Evolutionary conservation across 2,113 vertebrate species (phyloP).

Genomic region (Sclerurus mexicanus): DNA sequence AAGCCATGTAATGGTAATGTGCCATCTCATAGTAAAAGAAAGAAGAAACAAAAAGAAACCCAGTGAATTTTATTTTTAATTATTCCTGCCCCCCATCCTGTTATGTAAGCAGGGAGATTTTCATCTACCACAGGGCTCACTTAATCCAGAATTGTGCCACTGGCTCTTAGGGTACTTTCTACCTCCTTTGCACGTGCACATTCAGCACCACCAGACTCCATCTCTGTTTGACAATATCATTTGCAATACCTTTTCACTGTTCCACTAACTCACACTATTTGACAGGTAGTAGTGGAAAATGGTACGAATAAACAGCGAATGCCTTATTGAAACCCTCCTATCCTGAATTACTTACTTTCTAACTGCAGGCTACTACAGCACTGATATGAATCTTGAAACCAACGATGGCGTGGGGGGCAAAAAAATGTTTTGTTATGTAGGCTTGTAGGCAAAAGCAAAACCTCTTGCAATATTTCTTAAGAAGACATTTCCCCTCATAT

Average conservation of each 20-base stretch:
- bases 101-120: background rate
- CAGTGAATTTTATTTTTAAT: background rate
- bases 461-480: background rate
- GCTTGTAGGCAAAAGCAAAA: background rate
- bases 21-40: background rate
- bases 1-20: background rate
- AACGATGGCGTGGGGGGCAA: background rate
- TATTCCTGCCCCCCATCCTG: background rate
- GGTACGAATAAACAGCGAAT: background rate
- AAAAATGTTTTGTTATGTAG: background rate
- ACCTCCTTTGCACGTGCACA: background rate
- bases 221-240: background rate
- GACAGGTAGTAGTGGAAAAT: background rate
- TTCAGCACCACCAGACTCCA: background rate
- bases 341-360: background rate
- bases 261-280: background rate
- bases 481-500: background rate
- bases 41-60: background rate
- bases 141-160: background rate
- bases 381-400: background rate
- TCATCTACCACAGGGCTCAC: background rate
- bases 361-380: background rate
- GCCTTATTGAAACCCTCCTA: background rate
- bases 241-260: background rate
- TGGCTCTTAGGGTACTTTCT: background rate